Percentiles rank a stretch among this genome's conserved stretches.
Conservation (phyloP, 1,140 invertebrate species). For the Bicyclus anynana region DNA sequence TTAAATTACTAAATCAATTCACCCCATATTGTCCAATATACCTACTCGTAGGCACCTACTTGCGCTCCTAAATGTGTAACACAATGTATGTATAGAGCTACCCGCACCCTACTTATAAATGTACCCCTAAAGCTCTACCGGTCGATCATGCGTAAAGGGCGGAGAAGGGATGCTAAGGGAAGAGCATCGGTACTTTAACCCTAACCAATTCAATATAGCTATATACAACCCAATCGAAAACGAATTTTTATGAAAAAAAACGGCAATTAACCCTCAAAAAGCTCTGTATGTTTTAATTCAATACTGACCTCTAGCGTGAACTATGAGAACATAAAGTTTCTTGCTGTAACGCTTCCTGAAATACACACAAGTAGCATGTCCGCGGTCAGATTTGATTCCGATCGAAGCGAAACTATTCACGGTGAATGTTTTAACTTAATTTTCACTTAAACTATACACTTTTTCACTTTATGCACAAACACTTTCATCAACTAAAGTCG, state of each 20-base stretch:
- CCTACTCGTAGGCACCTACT: no score
- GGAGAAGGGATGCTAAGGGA: conserved; percentile 73
- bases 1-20: neutral
- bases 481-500: conserved; percentile 31
- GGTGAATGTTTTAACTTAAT: conserved; percentile 38
- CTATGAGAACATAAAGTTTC: conserved; percentile 73
- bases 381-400: conserved; percentile 50
- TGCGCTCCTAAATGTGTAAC: neutral
- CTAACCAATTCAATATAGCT: conserved; percentile 31
- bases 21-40: no score
- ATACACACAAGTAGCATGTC: conserved; percentile 67
- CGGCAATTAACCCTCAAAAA: conserved; percentile 11
- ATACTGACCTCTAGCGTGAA: conserved; percentile 75
- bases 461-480: conserved; percentile 44
- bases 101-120: conserved; percentile 59
- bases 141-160: conserved; percentile 76
- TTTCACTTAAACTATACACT: conserved; percentile 53
- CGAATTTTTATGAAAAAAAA: neutral
- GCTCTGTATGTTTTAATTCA: conserved; percentile 23
- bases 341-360: conserved; percentile 74
- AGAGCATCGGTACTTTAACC: conserved; percentile 64
- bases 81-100: conserved; percentile 20
- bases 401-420: conserved; percentile 62
- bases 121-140: conserved; percentile 69
- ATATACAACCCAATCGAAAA: conserved; percentile 32